Conservation (phyloP, 2,797 vertebrate genomes). For the Eospalax fontanierii region DNA sequence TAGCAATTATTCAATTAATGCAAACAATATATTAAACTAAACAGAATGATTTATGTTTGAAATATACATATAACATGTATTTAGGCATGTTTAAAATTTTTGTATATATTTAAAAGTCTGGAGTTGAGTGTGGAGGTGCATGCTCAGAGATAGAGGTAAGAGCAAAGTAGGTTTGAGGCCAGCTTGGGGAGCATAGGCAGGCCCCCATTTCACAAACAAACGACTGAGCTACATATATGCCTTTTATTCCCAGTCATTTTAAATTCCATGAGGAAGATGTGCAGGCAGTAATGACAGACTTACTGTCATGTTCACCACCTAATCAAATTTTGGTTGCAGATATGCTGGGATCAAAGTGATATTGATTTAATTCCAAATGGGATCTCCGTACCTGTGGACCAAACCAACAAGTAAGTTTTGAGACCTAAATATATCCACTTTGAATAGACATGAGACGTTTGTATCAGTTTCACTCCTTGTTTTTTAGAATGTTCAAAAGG, state of each 20-base stretch:
- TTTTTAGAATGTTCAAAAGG: constrained; percentile 36
- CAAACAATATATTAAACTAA: constrained; percentile 26
- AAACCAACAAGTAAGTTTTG: constrained; percentile 86
- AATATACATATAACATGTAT: neutral
- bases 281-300: neutral
- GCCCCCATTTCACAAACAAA: neutral
- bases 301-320: constrained; percentile 28
- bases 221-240: constrained; percentile 9
- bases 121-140: neutral
- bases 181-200: neutral
- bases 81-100: neutral
- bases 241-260: neutral
- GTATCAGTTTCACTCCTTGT: neutral
- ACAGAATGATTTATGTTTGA: constrained; percentile 30
- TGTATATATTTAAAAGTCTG: constrained; percentile 46
- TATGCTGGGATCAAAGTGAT: constrained; percentile 82
- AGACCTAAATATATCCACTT: constrained; percentile 9
- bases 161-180: neutral
- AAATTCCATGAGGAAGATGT: constrained; percentile 8
- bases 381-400: constrained; percentile 74
- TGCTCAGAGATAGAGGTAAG: neutral
- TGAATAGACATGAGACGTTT: constrained; percentile 54
- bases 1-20: neutral
- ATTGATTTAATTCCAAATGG: constrained; percentile 83
- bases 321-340: constrained; percentile 79